Evolutionary conservation across 2,888 invertebrate genomes (phyloP).

Genomic region (Chloroclysta siterata): DNA sequence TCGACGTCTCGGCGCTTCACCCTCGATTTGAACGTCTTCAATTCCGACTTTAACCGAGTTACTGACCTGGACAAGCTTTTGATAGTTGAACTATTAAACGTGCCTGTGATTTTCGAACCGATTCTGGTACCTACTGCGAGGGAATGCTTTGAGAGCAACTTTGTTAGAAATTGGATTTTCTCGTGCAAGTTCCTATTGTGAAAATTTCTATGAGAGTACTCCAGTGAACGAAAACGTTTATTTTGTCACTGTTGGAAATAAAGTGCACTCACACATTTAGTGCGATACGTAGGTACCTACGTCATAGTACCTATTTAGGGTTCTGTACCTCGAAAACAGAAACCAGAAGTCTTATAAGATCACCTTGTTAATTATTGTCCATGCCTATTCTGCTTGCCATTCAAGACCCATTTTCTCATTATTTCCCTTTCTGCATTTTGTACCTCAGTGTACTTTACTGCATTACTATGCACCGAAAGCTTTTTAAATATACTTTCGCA

Average conservation of each 20-base stretch:
- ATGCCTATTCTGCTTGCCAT: no score
- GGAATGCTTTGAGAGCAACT: constrained; percentile 25
- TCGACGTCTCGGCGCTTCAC: constrained; percentile 49
- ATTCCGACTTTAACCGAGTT: constrained; percentile 60
- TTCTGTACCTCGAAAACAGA: no score
- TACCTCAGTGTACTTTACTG: no score
- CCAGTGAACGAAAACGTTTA: constrained; percentile 12
- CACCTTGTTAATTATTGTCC: no score
- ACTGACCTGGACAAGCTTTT: constrained; percentile 70
- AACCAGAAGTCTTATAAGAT: no score
- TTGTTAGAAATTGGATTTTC: constrained; percentile 31
- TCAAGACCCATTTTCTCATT: no score
- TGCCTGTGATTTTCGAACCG: constrained; percentile 45
- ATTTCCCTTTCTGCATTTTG: no score
- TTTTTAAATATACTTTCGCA: not conserved
- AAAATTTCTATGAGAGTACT: constrained; percentile 3
- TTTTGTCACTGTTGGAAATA: not conserved
- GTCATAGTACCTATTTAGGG: not conserved
- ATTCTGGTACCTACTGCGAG: constrained; percentile 19
- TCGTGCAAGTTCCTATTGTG: constrained; percentile 24
- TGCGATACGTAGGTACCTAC: not conserved
- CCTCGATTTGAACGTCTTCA: constrained; percentile 63
- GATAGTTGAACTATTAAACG: constrained; percentile 67
- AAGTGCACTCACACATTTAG: not conserved
- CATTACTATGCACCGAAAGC: no score